Evolutionary conservation across 2,888 invertebrate genomes (phyloP), one percentile per base, ranked within the genome.

Genomic region (Acrobasis suavella): DNA sequence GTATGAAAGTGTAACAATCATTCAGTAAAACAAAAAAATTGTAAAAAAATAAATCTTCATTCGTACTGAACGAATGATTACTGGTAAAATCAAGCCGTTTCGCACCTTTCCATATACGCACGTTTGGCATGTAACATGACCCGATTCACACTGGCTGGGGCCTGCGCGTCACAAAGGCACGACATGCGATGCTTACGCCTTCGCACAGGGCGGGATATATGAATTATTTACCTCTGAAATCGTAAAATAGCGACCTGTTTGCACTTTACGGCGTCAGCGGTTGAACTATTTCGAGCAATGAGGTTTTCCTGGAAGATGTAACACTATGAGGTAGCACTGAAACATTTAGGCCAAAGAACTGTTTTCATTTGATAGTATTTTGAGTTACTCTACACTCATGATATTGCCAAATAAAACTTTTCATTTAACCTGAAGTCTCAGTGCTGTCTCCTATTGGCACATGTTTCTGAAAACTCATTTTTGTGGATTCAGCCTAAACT

Each of bases 141-240:
- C 91, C 91, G 91, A 92, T 92, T 92, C 91, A 92, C 91, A 92
- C 91, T 83, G 90, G 90, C 89, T 77, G 82, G 87, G 84, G 81
- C 81, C 78, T 69, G 71, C 66, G 69, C 58, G 58, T 22, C 58
- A 58, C 58, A 75, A 71, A 68, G 76, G 74, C 70, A 67, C 73
- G 84, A 86, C 87, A 39, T 51, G 60, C 50, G 50, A 38, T 72
- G 78, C 88, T 88, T 75, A 71, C 75, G 84, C 84, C 75, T 77
- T 73, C 81, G 84, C 89, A 87, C 88, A 71, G 73, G 65, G 67
- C 37, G 15, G 7, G 7, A 32, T 32, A 32, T 32, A 22, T n/a
- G 7, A 46, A n/a, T 46, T 14, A 46, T 46, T n/a, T n/a, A 42
- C 10, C 46, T 6, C n/a, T 46, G 46, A 46, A 10, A 0, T 46